phyloP scores from a whole-genome alignment of 2,888 invertebrate species.

The Ectemnius lituratus region DNA sequence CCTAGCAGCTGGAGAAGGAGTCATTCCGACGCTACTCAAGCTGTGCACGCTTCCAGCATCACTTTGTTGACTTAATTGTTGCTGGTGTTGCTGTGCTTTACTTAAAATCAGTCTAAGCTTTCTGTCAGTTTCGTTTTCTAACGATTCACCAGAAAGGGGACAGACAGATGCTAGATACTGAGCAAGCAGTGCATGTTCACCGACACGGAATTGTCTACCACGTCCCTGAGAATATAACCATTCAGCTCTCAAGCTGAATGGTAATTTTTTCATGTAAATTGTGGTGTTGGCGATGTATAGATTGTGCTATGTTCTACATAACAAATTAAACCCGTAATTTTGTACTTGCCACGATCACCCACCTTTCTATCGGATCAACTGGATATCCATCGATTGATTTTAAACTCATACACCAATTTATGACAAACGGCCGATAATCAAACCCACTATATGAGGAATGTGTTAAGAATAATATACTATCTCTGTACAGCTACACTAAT shows the following conservation, averaged over 20 bases:
- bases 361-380: constrained; percentile 95
- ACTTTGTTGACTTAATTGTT: constrained; percentile 87
- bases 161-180: constrained; percentile 91
- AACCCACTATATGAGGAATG: constrained; percentile 83
- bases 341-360: background rate
- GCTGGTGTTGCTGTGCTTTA: constrained; percentile 94
- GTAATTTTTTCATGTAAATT: constrained; percentile 45
- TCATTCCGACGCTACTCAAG: constrained; percentile 71
- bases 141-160: constrained; percentile 88
- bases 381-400: constrained; percentile 93
- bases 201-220: constrained; percentile 91
- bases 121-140: constrained; percentile 92
- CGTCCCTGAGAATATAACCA: constrained; percentile 97
- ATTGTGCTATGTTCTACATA: constrained; percentile 20
- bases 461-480: constrained; percentile 74
- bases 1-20: constrained; percentile 78
- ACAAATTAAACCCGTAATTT: constrained; percentile 60
- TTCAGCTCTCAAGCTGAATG: constrained; percentile 90
- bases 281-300: constrained; percentile 16
- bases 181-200: constrained; percentile 89
- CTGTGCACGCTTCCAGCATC: constrained; percentile 69
- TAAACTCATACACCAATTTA: constrained; percentile 95
- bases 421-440: constrained; percentile 94
- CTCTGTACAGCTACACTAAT: constrained; percentile 47
- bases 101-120: constrained; percentile 91